Percentiles rank a stretch among this genome's conserved stretches.
These are phyloP conservation scores for Ceratitis capitata DNA, from an alignment of 1,140 invertebrate species.

Conservation along the genomic window DNA sequence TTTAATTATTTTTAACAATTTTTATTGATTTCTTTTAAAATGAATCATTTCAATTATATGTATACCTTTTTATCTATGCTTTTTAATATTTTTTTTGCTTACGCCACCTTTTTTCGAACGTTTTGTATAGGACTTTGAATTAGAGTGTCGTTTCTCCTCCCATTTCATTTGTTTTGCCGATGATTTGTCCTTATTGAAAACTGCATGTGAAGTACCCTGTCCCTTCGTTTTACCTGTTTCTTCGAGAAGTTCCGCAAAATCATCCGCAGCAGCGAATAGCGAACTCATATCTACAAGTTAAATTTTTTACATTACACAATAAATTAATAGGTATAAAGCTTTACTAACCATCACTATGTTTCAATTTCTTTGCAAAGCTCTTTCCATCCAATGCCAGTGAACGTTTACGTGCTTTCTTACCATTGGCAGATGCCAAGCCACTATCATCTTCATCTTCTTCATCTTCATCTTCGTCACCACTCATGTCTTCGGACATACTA, in stretches of 20 bases:
- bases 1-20: neutral
- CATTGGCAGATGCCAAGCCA: constrained; percentile 54
- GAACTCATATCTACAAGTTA: constrained; percentile 65
- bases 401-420: constrained; percentile 62
- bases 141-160: constrained; percentile 70
- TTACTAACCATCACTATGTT: constrained; percentile 55
- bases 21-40: constrained; percentile 5
- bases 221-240: constrained; percentile 73
- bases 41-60: neutral
- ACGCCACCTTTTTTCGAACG: constrained; percentile 45
- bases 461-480: constrained; percentile 1
- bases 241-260: constrained; percentile 78
- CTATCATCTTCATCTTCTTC: constrained; percentile 50
- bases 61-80: constrained; percentile 46
- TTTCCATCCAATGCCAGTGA: constrained; percentile 45
- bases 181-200: constrained; percentile 74
- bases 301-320: too few species aligned
- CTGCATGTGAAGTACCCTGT: constrained; percentile 71
- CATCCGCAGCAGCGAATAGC: constrained; percentile 77
- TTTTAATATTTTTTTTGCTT: constrained; percentile 46
- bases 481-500: constrained; percentile 43
- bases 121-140: constrained; percentile 55
- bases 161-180: constrained; percentile 74
- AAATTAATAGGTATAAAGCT: neutral
- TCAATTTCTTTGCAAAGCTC: constrained; percentile 58